Base-by-base conservation (phyloP, 2,797 vertebrate genomes). In the Diplodus sargus region DNA sequence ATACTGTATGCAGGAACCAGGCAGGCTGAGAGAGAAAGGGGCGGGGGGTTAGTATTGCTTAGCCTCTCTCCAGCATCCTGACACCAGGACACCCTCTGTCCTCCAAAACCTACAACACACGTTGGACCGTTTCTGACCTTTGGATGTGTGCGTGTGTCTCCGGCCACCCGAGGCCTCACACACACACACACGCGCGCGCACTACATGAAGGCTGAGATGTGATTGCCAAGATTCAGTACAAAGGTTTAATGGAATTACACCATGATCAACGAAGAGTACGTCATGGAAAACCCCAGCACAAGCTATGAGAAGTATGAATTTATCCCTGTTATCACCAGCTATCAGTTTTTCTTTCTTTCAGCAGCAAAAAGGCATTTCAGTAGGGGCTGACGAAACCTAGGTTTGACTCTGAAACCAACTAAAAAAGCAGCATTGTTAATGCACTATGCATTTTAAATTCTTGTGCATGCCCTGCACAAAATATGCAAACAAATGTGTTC, bases 391-490 rank as follows among this genome's bases (percentile, higher is more conserved):
- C 75, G 45, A 92, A 92, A 92, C 81, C 85, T 84, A 92, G 67
- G 77, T 83, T 84, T 77, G 81, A 87, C 85, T 91, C 84, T 62
- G 76, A 89, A 90, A 90, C 84, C 76, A 91, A 86, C 82, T 73
- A 89, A 91, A 91, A 85, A 94, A 95, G 93, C 95, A 96, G 94
- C 93, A 91, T 93, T 79, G 81, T 88, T 88, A 90, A 94, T 90
- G 93, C 92, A 91, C 82, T 76, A 92, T 82, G 90, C 92, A 93
- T 94, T 90, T 92, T 74, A 83, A 89, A 86, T 83, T 83, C 51
- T 61, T 84, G 77, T 81, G 81, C 79, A 89, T 82, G 81, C 92
- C 90, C 91, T 91, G 80, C 90, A 91, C 89, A 91, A 93, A 93
- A 94, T 90, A 94, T 92, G 88, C 91, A 91, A 89, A 91, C 74